These are phyloP conservation scores for Cavia aperea DNA, from an alignment of 2,113 vertebrate species.

Conservation along the genomic window DNA sequence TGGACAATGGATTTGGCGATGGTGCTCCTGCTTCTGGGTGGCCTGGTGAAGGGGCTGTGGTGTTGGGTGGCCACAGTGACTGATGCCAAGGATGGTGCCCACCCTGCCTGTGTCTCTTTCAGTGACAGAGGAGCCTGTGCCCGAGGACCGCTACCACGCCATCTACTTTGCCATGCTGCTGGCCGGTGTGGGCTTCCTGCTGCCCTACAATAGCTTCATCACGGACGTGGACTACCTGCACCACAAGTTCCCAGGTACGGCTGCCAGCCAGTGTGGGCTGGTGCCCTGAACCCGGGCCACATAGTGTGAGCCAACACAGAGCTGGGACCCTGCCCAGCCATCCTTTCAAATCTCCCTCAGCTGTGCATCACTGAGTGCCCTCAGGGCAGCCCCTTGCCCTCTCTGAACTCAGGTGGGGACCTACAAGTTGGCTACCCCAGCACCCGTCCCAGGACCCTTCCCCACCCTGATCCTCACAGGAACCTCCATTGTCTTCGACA, in stretches of 20 bases:
- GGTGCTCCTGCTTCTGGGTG: not conserved
- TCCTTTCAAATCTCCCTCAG: no score
- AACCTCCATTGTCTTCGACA: constrained; percentile 95
- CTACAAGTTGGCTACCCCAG: rapidly evolving
- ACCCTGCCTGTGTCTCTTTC: not conserved
- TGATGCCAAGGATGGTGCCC: not conserved
- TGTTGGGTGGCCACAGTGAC: not conserved
- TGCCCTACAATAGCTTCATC: constrained; percentile 99
- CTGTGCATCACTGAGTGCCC: not conserved
- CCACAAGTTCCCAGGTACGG: constrained; percentile 91
- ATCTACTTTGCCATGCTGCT: constrained; percentile 98
- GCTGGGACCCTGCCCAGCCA: no score
- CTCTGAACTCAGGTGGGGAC: not conserved
- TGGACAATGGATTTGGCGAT: not conserved
- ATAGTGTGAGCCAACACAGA: no score
- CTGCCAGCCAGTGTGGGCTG: not conserved
- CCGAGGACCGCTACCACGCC: constrained; percentile 92
- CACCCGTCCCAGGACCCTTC: rapidly evolving
- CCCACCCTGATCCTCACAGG: constrained; percentile 71
- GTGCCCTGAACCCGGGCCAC: not conserved
- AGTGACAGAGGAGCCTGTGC: constrained; percentile 84
- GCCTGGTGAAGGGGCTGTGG: no score
- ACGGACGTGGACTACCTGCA: constrained; percentile 97
- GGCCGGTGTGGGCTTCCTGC: constrained; percentile 95
- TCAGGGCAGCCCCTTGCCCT: not conserved